Evolutionary conservation across 2,888 invertebrate species (phyloP), one percentile per base, ranked within the genome.

Genomic region (Latheticus oryzae): DNA sequence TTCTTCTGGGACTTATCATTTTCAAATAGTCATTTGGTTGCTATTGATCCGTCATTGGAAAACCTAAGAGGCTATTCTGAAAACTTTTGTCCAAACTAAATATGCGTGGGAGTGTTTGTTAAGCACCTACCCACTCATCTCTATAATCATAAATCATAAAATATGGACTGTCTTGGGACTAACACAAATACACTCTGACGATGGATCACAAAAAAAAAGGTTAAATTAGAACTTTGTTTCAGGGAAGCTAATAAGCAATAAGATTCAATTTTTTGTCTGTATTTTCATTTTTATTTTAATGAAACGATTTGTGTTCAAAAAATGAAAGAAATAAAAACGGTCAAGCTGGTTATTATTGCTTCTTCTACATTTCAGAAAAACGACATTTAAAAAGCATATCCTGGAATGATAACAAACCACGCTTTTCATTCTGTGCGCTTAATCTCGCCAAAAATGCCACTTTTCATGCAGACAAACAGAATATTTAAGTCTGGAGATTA

Each of bases 81-180:
- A 45, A 45, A 30, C 2, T 43, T 30, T 21, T 28, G 17, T 7
- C 17, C 28, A 17, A 42, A 30, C 21, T 45, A 30, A 45, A 45
- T 45, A 45, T 30, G 45, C 45, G 28, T 13, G 3, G 26, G 26
- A 40, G 24, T 24, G 24, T 40, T 23, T 40, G 40, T 9, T 5
- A 7, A 23, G 12, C 16, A 33, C 5, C 16, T 38, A 38, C 11
- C 5, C 12, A 38, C 38, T 21, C 15, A 3, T 7, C 13, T 7
- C 12, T 23, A 9, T 9, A 17, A 17, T 30, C n/a, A 45, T 45
- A 45, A 45, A 30, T 45, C 45, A 45, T 32, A 45, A 45, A 45
- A 35, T 19, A 12, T 11, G 30, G 28, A 45, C 32, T 30, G 11
- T 28, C 17, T n/a, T 28, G 32, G 32, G 30, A 30, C n/a, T 30